Conservation (phyloP, 2,113 vertebrate genomes). For the Cyprinodon tularosa region DNA sequence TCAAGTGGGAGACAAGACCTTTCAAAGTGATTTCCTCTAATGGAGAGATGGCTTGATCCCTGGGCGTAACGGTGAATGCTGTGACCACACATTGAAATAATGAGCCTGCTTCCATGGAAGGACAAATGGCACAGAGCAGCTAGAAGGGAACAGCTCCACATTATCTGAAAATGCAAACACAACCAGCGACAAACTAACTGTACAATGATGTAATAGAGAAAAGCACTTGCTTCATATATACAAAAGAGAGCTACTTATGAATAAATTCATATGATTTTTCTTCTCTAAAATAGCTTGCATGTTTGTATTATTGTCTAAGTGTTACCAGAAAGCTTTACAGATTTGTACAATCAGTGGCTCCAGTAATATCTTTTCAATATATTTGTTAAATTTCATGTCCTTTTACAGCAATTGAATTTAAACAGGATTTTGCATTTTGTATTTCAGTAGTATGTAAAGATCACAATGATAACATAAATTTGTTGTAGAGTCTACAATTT, state of each 20-base stretch:
- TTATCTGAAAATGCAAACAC: slow-evolving; percentile 36
- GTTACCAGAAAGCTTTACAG: background rate
- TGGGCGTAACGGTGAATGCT: slow-evolving; percentile 59
- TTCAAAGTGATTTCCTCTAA: slow-evolving; percentile 57
- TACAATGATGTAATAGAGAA: slow-evolving; percentile 1
- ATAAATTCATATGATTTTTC: background rate
- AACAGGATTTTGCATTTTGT: background rate
- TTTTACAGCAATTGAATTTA: background rate
- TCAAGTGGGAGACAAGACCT: slow-evolving; percentile 40
- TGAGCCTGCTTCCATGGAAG: slow-evolving; percentile 63
- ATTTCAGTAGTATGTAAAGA: no score
- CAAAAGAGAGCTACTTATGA: background rate
- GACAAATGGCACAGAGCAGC: slow-evolving; percentile 40
- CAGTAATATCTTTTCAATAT: background rate
- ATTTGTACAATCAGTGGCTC: background rate
- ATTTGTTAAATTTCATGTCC: background rate
- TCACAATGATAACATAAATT: background rate
- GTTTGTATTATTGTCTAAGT: background rate
- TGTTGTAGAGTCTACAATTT: background rate
- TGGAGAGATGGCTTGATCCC: slow-evolving; percentile 55
- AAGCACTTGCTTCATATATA: background rate
- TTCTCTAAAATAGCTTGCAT: background rate
- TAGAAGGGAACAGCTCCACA: slow-evolving; percentile 14
- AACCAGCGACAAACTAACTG: slow-evolving; percentile 36
- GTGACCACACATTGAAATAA: slow-evolving; percentile 78